Conservation (phyloP, 2,888 invertebrate species). For the Meloe dianella region DNA sequence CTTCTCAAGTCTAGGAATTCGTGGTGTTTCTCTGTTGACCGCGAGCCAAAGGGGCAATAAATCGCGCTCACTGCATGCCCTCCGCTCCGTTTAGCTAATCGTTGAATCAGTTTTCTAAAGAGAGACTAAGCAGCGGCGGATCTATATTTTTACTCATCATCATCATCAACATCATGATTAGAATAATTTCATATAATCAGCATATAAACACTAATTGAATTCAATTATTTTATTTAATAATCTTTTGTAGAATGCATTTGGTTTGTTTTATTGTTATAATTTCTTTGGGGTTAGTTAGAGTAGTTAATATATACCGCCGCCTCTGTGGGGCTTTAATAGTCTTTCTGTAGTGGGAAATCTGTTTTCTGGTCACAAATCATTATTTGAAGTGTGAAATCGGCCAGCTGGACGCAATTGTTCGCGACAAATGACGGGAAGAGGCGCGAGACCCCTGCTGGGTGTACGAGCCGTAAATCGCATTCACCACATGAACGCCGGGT, state of each 20-base stretch:
- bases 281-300: background rate
- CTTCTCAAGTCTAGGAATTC: constrained; percentile 14
- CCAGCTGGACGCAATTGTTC: constrained; percentile 52
- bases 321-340: background rate
- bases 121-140: background rate
- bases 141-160: background rate
- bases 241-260: background rate
- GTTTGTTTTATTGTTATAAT: background rate
- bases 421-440: constrained; percentile 52
- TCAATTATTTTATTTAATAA: background rate
- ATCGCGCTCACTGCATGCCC: constrained; percentile 44
- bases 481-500: constrained; percentile 49
- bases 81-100: constrained; percentile 53
- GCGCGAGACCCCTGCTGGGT: constrained; percentile 50
- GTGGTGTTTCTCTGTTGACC: constrained; percentile 15
- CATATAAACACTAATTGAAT: background rate
- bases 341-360: constrained; percentile 47
- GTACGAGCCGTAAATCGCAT: constrained; percentile 49
- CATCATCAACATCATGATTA: background rate
- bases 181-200: background rate
- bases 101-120: constrained; percentile 43
- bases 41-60: constrained; percentile 36
- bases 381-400: constrained; percentile 49
- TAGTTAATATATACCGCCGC: constrained; percentile 1
- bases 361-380: constrained; percentile 52